Conservation (phyloP, 2,888 invertebrate genomes). For the Agapostemon virescens region DNA sequence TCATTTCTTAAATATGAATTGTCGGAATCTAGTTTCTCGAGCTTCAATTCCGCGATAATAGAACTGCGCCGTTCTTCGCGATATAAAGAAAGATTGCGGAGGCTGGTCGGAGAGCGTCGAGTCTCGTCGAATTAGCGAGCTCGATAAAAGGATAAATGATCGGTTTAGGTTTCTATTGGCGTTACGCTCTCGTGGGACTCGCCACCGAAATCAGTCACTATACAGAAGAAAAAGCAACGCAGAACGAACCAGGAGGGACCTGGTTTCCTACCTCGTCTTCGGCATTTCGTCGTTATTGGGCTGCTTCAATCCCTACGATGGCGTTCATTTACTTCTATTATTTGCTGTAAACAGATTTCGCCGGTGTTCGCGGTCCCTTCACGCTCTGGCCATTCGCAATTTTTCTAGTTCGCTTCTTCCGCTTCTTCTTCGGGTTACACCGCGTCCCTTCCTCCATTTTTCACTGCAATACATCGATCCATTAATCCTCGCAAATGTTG, state of each 20-base stretch:
- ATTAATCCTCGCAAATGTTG: background rate
- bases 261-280: conserved; percentile 61
- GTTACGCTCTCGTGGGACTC: conserved; percentile 66
- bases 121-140: conserved; percentile 28
- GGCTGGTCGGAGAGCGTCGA: conserved; percentile 22
- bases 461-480: background rate
- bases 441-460: background rate
- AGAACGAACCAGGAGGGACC: conserved; percentile 51
- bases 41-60: background rate
- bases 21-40: background rate
- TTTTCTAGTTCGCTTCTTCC: conserved; percentile 16
- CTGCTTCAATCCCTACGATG: conserved; percentile 70
- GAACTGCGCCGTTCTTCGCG: background rate
- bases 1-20: background rate
- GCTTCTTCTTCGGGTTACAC: background rate
- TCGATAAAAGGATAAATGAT: conserved; percentile 69
- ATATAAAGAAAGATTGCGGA: background rate
- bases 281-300: conserved; percentile 72
- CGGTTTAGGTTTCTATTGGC: conserved; percentile 57
- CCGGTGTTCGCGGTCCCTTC: conserved; percentile 69
- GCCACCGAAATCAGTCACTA: conserved; percentile 63
- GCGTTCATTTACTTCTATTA: conserved; percentile 78
- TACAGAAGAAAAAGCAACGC: conserved; percentile 56
- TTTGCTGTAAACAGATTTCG: conserved; percentile 76
- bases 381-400: conserved; percentile 59